phyloP scores from a whole-genome alignment of 2,797 vertebrate genomes.

The Staurois parvus region DNA sequence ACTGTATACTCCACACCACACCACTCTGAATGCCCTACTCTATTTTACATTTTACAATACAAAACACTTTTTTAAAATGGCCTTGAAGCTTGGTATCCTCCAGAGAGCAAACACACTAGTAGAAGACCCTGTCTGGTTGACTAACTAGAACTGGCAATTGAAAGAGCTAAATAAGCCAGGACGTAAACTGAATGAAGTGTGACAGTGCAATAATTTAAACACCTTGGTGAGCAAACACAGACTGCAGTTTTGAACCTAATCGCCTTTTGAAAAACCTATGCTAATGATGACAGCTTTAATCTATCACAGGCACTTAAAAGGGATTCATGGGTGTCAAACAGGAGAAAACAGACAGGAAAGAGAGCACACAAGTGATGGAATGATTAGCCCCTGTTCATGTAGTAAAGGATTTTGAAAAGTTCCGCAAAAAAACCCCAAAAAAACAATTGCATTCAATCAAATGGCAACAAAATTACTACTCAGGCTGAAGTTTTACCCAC shows the following conservation, averaged over 20 bases:
- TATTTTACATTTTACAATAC: neutral
- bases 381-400: constrained; percentile 62
- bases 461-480: constrained; percentile 51
- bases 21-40: too few relatives aligned
- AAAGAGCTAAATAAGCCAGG: neutral
- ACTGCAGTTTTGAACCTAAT: neutral
- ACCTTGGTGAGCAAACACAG: neutral
- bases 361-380: constrained; percentile 57
- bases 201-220: constrained; percentile 21
- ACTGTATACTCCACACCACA: too few relatives aligned
- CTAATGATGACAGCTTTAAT: constrained; percentile 62
- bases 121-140: neutral
- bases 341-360: constrained; percentile 53
- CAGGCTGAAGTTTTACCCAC: constrained; percentile 29
- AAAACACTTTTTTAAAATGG: neutral
- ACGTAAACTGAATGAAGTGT: constrained; percentile 6
- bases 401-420: constrained; percentile 54
- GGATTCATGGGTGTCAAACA: constrained; percentile 56
- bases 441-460: constrained; percentile 47
- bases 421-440: neutral
- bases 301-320: constrained; percentile 60
- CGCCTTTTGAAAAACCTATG: constrained; percentile 37
- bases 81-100: neutral
- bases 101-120: neutral
- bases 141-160: neutral